Percentiles rank a stretch among this genome's conserved stretches.
These are phyloP conservation scores for Drosophila suboccidentalis DNA, from an alignment of 2,888 invertebrate genomes.

Conservation along the genomic window DNA sequence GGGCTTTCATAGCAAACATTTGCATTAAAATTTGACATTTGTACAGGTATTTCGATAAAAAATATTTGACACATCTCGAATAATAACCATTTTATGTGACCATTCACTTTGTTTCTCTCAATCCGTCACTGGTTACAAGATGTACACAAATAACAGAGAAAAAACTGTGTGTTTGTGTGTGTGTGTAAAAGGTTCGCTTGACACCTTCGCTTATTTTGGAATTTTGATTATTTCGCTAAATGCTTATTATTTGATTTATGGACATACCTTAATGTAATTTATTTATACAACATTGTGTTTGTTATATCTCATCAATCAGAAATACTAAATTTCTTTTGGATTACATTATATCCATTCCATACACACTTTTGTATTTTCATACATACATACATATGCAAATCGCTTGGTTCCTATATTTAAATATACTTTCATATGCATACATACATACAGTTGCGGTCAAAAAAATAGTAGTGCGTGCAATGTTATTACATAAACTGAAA, in stretches of 20 bases:
- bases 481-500: too few relatives aligned
- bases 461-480: too few relatives aligned
- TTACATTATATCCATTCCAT: conserved; percentile 3
- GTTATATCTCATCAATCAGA: conserved; percentile 10
- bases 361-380: background rate
- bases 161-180: background rate
- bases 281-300: conserved; percentile 2
- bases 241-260: conserved; percentile 54
- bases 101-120: conserved; percentile 9
- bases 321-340: background rate
- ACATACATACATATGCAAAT: conserved; percentile 13
- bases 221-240: conserved; percentile 60
- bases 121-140: background rate
- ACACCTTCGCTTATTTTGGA: conserved; percentile 50
- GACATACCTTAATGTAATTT: conserved; percentile 9
- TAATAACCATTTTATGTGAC: conserved; percentile 4
- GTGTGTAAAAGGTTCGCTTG: conserved; percentile 23
- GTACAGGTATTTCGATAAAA: background rate
- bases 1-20: conserved; percentile 3
- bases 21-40: background rate
- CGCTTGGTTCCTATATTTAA: conserved; percentile 1
- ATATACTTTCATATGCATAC: conserved; percentile 4
- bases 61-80: background rate
- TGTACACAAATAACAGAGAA: background rate
- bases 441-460: conserved; percentile 1